phyloP scores from a whole-genome alignment of 2,888 invertebrate genomes.

The Eupithecia abbreviata region DNA sequence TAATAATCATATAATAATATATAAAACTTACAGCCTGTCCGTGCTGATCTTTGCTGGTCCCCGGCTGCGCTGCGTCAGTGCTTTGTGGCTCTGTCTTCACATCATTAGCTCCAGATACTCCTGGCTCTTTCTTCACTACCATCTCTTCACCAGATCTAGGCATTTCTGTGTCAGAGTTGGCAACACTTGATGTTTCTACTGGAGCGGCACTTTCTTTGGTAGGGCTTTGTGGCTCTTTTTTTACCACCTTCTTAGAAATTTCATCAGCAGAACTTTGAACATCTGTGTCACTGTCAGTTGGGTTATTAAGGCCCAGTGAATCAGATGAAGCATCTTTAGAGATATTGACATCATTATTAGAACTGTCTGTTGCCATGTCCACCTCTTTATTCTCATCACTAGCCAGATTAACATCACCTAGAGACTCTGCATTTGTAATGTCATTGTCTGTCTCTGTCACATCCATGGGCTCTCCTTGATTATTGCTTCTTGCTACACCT shows the following conservation, averaged over 20 bases:
- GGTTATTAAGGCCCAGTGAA: conserved; percentile 2
- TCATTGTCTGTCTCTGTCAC: not conserved
- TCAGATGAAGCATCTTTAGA: conserved; percentile 6
- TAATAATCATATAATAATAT: no score
- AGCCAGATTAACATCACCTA: not conserved
- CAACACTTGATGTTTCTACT: not conserved
- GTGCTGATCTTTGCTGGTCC: not conserved
- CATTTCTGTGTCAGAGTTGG: not conserved
- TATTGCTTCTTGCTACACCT: not conserved
- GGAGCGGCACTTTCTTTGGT: not conserved
- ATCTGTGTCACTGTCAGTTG: conserved; percentile 10
- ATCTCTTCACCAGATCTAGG: not conserved
- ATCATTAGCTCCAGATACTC: not conserved
- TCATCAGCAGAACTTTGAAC: not conserved
- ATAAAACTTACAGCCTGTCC: not conserved
- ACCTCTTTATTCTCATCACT: not conserved
- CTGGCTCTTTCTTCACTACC: conserved; percentile 1
- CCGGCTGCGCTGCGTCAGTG: conserved; percentile 1
- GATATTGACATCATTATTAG: not conserved
- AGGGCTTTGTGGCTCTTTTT: not conserved
- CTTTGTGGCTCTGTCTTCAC: conserved; percentile 15
- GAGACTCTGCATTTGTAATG: not conserved
- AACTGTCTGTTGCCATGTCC: not conserved
- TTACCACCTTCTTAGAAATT: not conserved
- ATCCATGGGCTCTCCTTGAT: not conserved